These are phyloP conservation scores for Akabosia matsudoensis DNA, from an alignment of 1,140 invertebrate genomes.

Conservation along the genomic window DNA sequence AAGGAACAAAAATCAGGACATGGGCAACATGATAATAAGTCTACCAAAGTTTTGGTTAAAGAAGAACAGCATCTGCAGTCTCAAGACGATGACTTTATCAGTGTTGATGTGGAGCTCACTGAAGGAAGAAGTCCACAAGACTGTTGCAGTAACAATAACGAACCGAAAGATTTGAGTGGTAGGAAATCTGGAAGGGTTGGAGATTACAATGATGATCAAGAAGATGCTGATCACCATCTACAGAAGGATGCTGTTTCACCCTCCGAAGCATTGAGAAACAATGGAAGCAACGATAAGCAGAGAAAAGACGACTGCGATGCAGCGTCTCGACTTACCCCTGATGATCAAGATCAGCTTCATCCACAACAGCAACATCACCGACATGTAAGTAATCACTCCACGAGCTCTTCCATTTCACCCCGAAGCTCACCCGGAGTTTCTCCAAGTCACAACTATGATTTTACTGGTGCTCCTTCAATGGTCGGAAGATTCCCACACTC, in stretches of 20 bases:
- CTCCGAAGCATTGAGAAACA: background rate
- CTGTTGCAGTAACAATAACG: conserved; percentile 34
- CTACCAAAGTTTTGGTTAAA: conserved; percentile 21
- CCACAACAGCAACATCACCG: conserved; percentile 31
- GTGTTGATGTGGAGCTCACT: conserved; percentile 21
- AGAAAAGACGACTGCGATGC: background rate
- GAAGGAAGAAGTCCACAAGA: conserved; percentile 26
- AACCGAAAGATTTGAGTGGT: conserved; percentile 44
- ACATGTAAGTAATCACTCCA: conserved; percentile 4
- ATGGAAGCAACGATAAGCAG: conserved; percentile 13
- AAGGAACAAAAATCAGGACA: background rate
- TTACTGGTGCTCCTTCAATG: conserved; percentile 33
- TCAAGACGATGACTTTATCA: conserved; percentile 32
- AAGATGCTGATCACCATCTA: background rate
- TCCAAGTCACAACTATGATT: conserved; percentile 33
- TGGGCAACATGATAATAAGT: too few relatives aligned
- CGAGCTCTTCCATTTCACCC: conserved; percentile 24
- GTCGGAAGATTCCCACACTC: conserved; percentile 34
- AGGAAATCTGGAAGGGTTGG: background rate
- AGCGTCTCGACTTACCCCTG: conserved; percentile 22
- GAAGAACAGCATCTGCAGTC: conserved; percentile 36
- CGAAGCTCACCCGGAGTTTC: conserved; percentile 38
- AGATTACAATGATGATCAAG: background rate
- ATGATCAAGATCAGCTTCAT: conserved; percentile 7
- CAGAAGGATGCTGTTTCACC: background rate